Evolutionary conservation across 2,113 vertebrate genomes (phyloP).

Genomic region (Melanocharis versteri): DNA sequence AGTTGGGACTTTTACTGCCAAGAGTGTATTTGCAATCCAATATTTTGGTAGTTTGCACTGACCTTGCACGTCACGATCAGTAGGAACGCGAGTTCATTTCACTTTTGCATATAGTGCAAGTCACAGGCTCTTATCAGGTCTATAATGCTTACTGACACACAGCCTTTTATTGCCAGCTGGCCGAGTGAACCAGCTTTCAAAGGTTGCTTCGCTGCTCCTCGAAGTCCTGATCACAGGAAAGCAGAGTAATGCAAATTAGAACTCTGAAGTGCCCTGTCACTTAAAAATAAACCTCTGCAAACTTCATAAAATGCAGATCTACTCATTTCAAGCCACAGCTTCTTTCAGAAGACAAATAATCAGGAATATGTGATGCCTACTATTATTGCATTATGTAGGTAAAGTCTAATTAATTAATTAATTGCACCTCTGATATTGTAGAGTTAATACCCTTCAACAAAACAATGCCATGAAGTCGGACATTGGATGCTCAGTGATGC

Average conservation of each 20-base stretch:
- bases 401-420: neutral
- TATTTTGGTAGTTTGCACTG: neutral
- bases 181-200: neutral
- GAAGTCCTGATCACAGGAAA: neutral
- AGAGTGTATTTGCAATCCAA: neutral
- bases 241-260: neutral
- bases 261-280: neutral
- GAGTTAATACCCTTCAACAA: neutral
- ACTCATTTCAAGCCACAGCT: neutral
- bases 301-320: neutral
- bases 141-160: neutral
- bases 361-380: neutral
- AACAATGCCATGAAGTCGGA: neutral
- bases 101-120: neutral
- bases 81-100: neutral
- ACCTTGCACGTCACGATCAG: neutral
- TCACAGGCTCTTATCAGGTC: neutral
- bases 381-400: neutral
- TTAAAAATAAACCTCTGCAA: neutral
- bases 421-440: neutral
- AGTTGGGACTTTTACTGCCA: neutral
- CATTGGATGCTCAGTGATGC: neutral
- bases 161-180: conserved; percentile 2
- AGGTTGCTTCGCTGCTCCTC: neutral
- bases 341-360: neutral